A percentile compares a stretch with the other conserved stretches of the same genome.
Conservation (phyloP, 2,888 invertebrate species). For the Unio delphinus region DNA sequence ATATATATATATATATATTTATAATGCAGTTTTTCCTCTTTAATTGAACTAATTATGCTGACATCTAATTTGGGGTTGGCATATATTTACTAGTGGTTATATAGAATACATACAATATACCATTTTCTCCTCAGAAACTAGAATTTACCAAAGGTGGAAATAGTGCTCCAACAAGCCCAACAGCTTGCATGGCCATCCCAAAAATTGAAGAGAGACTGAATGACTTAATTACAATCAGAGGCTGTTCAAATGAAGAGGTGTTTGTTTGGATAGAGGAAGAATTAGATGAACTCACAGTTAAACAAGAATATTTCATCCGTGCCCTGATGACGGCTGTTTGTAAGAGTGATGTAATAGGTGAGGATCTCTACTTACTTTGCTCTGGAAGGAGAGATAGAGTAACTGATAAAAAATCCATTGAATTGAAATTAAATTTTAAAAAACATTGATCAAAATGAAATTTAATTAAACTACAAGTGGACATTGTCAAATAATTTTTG, state of each 20-base stretch:
- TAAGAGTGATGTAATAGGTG: slow-evolving; percentile 78
- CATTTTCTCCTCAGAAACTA: slow-evolving; percentile 49
- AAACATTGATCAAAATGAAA: too few relatives aligned
- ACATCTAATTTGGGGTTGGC: too few relatives aligned
- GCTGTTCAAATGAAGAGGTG: slow-evolving; percentile 69
- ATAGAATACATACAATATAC: too few relatives aligned
- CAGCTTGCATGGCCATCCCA: slow-evolving; percentile 48
- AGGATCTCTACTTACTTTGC: slow-evolving; percentile 31
- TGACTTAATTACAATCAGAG: slow-evolving; percentile 40
- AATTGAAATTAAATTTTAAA: too few relatives aligned
- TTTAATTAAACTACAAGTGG: too few relatives aligned
- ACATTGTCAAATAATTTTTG: too few relatives aligned
- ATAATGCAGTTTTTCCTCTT: too few relatives aligned
- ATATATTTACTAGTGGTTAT: too few relatives aligned
- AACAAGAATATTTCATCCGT: slow-evolving; percentile 81
- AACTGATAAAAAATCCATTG: too few relatives aligned
- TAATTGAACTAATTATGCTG: too few relatives aligned
- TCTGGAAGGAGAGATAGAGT: too few relatives aligned
- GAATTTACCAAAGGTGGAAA: slow-evolving; percentile 60
- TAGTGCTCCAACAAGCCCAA: slow-evolving; percentile 46
- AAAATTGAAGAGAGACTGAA: slow-evolving; percentile 50
- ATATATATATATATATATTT: too few relatives aligned
- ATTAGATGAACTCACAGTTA: slow-evolving; percentile 77
- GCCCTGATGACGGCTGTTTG: slow-evolving; percentile 82
- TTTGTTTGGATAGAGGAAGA: slow-evolving; percentile 80